These are phyloP conservation scores for Lipophrys pholis DNA, from an alignment of 2,113 vertebrate species.

Conservation along the genomic window DNA sequence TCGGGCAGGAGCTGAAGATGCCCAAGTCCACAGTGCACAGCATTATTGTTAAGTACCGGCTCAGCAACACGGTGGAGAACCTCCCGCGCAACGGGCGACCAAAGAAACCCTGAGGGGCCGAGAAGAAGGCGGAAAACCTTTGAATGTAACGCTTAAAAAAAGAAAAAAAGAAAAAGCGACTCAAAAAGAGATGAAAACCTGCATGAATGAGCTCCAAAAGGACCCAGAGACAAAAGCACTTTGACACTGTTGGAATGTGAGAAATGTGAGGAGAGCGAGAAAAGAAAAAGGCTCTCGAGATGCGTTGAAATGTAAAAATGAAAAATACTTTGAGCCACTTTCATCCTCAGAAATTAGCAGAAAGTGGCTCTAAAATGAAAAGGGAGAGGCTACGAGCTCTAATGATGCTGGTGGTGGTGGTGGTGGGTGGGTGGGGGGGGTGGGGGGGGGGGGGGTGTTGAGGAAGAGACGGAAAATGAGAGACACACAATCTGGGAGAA, in stretches of 20 bases:
- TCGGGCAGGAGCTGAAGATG: constrained; percentile 85
- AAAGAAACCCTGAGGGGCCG: constrained; percentile 80
- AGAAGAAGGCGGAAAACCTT: constrained; percentile 30
- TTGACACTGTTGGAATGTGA: constrained; percentile 60
- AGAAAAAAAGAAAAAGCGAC: constrained; percentile 3
- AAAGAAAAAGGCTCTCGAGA: constrained; percentile 25
- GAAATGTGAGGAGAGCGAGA: constrained; percentile 41
- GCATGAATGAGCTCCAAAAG: constrained; percentile 31
- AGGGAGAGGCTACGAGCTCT: constrained; percentile 56
- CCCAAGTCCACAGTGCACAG: constrained; percentile 88
- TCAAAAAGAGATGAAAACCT: constrained; percentile 1
- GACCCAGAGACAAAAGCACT: constrained; percentile 49
- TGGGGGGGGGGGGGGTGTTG: too few species aligned
- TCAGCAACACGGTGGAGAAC: constrained; percentile 88
- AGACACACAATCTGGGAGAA: constrained; percentile 4
- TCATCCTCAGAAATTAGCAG: constrained; percentile 62
- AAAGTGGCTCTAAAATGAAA: constrained; percentile 21
- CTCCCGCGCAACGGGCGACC: constrained; percentile 85
- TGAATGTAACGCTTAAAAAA: constrained; percentile 43
- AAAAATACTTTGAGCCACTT: constrained; percentile 48
- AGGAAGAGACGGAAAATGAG: not conserved
- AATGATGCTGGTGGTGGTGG: constrained; percentile 48
- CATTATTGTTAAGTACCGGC: constrained; percentile 87
- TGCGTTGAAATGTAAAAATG: constrained; percentile 38
- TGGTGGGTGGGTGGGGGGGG: not conserved